Conservation (phyloP, 2,113 vertebrate genomes). For the Catharus fuscescens region DNA sequence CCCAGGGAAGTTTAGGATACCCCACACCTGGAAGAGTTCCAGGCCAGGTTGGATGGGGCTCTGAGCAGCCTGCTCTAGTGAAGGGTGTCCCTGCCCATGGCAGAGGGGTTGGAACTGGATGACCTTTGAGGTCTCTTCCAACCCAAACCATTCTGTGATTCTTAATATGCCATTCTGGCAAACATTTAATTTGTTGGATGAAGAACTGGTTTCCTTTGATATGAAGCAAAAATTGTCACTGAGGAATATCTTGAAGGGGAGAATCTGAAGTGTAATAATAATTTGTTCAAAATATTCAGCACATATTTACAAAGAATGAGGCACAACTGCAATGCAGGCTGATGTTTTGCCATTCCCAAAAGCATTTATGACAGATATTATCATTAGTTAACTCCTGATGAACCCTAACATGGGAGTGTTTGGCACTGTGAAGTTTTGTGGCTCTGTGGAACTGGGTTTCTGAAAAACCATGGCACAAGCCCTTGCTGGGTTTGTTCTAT, state of each 20-base stretch:
- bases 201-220: neutral
- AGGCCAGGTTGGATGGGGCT: neutral
- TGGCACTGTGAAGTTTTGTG: neutral
- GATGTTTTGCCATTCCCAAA: neutral
- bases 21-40: neutral
- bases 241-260: neutral
- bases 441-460: accelerated
- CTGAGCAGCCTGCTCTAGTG: neutral
- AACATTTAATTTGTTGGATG: neutral
- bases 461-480: neutral
- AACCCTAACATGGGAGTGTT: neutral
- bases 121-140: neutral
- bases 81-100: neutral
- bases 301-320: neutral
- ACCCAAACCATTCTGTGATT: neutral
- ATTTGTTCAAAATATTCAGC: neutral
- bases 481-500: neutral
- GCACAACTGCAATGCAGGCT: neutral
- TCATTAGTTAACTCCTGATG: neutral
- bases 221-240: neutral
- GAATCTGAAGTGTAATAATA: neutral
- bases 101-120: neutral
- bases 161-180: neutral
- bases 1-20: neutral
- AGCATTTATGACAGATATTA: neutral